Evolutionary conservation across 1,140 invertebrate species (phyloP).

Genomic region (Rhizoglyphus robini): DNA sequence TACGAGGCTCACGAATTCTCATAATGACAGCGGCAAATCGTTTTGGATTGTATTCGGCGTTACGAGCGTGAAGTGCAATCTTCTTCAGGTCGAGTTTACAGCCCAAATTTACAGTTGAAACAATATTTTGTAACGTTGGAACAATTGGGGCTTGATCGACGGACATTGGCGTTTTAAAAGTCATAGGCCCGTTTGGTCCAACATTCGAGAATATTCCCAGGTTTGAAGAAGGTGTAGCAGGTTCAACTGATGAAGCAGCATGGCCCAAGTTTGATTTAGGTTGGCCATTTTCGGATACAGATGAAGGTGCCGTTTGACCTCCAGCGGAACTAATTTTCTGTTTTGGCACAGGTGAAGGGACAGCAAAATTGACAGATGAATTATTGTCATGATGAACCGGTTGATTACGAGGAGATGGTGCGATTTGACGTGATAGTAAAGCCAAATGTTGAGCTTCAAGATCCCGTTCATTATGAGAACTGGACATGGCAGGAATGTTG

Average conservation of each 20-base stretch:
- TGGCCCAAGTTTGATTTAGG: neutral
- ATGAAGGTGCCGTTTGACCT: neutral
- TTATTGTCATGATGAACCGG: slow-evolving; percentile 25
- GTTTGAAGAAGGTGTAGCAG: slow-evolving; percentile 2
- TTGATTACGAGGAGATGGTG: slow-evolving; percentile 27
- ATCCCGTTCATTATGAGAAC: slow-evolving; percentile 14
- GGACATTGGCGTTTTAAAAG: slow-evolving; percentile 46
- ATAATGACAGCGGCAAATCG: slow-evolving; percentile 99
- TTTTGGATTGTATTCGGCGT: slow-evolving; percentile 99
- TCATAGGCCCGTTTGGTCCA: neutral
- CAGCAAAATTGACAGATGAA: neutral
- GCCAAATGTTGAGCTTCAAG: slow-evolving; percentile 28
- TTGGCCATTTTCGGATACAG: neutral
- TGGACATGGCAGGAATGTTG: neutral
- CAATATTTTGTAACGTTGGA: slow-evolving; percentile 89
- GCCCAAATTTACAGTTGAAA: slow-evolving; percentile 92
- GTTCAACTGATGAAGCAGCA: neutral
- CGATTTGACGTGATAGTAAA: slow-evolving; percentile 22
- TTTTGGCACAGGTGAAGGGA: neutral
- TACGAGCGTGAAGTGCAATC: slow-evolving; percentile 95
- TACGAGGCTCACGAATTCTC: slow-evolving; percentile 94
- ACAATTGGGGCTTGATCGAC: slow-evolving; percentile 84
- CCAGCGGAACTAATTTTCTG: neutral
- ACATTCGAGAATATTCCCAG: neutral
- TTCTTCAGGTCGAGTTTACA: slow-evolving; percentile 92